Percentiles rank a stretch among this genome's conserved stretches.
Evolutionary conservation across 64 coral and sea anemone species (phyloP).

Genomic region (Porites lutea): DNA sequence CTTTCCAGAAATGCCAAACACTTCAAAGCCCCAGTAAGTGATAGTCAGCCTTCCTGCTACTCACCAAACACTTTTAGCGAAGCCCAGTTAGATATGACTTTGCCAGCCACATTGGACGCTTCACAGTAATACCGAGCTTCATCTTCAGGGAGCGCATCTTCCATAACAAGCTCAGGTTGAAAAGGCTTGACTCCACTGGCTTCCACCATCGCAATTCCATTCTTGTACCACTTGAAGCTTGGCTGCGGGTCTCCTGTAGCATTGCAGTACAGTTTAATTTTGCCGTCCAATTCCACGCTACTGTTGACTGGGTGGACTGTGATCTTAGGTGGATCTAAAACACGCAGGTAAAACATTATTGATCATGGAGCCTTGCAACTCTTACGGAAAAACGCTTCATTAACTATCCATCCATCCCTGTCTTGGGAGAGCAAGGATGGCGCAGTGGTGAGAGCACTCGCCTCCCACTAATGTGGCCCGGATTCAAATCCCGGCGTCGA

Average conservation of each 20-base stretch:
- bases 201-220: conserved; percentile 15
- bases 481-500: no score
- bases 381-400: no score
- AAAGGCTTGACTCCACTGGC: conserved; percentile 37
- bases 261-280: conserved; percentile 39
- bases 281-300: conserved; percentile 47
- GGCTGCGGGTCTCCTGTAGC: conserved; percentile 73
- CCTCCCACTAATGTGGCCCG: no score
- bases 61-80: conserved; percentile 75
- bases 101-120: conserved; percentile 48
- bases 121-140: conserved; percentile 62
- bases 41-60: not conserved
- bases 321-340: conserved; percentile 72
- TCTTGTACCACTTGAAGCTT: conserved; percentile 67
- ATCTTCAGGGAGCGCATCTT: conserved; percentile 49
- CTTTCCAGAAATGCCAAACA: no score
- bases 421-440: no score
- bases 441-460: no score
- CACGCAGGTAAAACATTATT: no score
- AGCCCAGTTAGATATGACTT: conserved; percentile 35
- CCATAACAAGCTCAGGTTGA: conserved; percentile 17
- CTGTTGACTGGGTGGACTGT: conserved; percentile 63
- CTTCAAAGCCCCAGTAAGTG: no score
- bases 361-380: no score
- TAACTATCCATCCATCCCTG: no score